phyloP scores from a whole-genome alignment of 2,888 invertebrate species.

The Aphidoletes aphidimyza region DNA sequence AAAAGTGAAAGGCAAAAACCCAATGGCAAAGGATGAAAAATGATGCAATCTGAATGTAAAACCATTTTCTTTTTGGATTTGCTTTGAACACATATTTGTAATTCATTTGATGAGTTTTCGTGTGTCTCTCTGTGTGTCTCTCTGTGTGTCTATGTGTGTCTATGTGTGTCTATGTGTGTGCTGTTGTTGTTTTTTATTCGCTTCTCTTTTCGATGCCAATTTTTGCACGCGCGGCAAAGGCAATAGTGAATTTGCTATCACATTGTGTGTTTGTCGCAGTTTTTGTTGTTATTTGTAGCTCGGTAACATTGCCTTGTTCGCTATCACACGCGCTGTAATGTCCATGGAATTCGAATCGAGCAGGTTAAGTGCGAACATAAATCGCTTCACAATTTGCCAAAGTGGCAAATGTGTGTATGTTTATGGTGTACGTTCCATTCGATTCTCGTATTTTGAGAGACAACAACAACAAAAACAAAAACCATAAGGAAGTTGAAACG shows the following conservation, averaged over 20 bases:
- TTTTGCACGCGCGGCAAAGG: too few relatives aligned
- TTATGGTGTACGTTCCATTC: background rate
- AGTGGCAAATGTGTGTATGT: background rate
- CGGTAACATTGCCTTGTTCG: too few relatives aligned
- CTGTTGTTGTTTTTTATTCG: background rate
- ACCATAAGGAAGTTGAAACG: background rate
- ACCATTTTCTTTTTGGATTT: background rate
- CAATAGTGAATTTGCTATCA: too few relatives aligned
- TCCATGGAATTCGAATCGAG: background rate
- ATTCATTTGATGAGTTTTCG: slow-evolving; percentile 22
- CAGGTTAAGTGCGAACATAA: background rate
- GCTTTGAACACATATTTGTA: background rate
- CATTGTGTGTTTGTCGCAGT: background rate
- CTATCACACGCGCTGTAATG: background rate
- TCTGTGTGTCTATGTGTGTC: too few relatives aligned
- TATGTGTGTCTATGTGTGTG: background rate
- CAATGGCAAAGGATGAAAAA: slow-evolving; percentile 10
- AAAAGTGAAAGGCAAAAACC: background rate
- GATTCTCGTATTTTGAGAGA: background rate
- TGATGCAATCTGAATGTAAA: slow-evolving; percentile 31
- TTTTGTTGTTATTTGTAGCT: background rate
- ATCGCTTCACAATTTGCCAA: slow-evolving; percentile 17
- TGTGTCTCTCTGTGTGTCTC: too few relatives aligned
- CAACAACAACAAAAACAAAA: background rate
- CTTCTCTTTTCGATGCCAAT: background rate